These are phyloP conservation scores for Lasius platythorax DNA, from an alignment of 2,888 invertebrate species.

Conservation along the genomic window DNA sequence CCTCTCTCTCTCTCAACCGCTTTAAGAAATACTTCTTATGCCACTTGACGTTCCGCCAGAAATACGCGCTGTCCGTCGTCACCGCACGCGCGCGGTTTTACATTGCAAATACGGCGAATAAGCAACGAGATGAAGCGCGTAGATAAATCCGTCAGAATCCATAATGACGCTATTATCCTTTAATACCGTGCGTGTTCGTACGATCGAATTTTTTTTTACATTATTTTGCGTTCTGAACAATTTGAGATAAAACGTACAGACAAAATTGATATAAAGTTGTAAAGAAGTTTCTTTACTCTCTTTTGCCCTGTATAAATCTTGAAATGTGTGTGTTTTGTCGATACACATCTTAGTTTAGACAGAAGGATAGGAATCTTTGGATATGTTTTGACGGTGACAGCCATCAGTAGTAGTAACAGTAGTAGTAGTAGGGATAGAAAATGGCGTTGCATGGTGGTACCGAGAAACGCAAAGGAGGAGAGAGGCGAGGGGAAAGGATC, in stretches of 20 bases:
- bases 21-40: conserved; percentile 50
- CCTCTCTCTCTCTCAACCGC: conserved; percentile 12
- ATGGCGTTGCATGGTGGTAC: conserved; percentile 29
- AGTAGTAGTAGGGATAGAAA: conserved; percentile 36
- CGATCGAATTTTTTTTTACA: neutral
- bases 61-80: conserved; percentile 48
- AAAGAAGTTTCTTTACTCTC: neutral
- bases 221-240: neutral
- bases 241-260: neutral
- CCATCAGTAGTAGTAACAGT: neutral
- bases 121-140: conserved; percentile 35
- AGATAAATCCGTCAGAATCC: conserved; percentile 61
- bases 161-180: conserved; percentile 57
- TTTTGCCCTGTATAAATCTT: neutral
- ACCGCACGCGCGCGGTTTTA: conserved; percentile 12
- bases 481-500: conserved; percentile 24
- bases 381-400: conserved; percentile 38
- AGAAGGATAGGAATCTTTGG: conserved; percentile 16
- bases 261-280: neutral
- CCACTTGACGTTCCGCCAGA: conserved; percentile 59
- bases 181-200: neutral
- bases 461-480: conserved; percentile 25
- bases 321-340: neutral
- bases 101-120: conserved; percentile 4
- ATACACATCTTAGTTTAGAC: conserved; percentile 9